These are phyloP conservation scores for Crenichthys baileyi DNA, from an alignment of 2,797 vertebrate species.

Conservation along the genomic window DNA sequence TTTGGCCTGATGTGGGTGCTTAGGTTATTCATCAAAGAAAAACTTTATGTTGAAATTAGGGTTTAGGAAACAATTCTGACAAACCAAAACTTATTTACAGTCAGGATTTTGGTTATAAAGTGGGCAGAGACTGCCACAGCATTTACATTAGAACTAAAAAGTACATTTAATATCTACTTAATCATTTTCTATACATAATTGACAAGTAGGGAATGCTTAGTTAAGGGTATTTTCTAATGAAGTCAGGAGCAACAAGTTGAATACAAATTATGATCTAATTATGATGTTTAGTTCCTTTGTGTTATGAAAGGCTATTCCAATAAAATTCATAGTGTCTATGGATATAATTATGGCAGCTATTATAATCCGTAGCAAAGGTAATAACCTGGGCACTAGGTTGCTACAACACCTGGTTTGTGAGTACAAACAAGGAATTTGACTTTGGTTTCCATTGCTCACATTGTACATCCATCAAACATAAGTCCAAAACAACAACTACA, in stretches of 20 bases:
- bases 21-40: background rate
- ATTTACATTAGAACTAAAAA: background rate
- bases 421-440: too few species aligned
- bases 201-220: background rate
- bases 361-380: too few species aligned
- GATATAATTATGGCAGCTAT: too few species aligned
- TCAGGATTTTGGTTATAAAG: background rate
- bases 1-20: conserved; percentile 3
- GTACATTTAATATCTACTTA: background rate
- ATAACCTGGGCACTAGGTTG: too few species aligned
- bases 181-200: background rate
- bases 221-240: background rate
- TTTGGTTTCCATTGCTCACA: too few species aligned
- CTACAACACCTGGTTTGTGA: too few species aligned
- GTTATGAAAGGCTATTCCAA: too few species aligned
- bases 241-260: background rate
- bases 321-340: too few species aligned
- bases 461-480: too few species aligned
- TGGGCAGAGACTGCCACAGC: background rate
- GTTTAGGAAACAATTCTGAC: background rate
- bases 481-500: too few species aligned
- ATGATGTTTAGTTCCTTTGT: background rate
- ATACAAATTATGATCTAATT: background rate
- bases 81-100: background rate
- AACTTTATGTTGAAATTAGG: background rate